These are phyloP conservation scores for Aporophyla lueneburgensis DNA, from an alignment of 2,888 invertebrate genomes.

Conservation along the genomic window DNA sequence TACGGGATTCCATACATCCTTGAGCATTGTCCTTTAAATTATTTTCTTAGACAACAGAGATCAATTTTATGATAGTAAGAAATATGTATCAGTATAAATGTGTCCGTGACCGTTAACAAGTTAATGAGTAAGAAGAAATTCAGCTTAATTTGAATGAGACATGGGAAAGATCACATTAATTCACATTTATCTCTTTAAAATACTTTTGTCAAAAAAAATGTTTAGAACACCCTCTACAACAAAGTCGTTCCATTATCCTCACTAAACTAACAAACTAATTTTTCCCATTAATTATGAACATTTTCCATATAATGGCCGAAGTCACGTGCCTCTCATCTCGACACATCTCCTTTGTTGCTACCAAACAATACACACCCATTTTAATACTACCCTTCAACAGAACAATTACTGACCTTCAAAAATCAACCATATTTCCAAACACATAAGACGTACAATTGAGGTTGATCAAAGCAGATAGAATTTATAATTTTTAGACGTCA, in stretches of 20 bases:
- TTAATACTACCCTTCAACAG: constrained; percentile 27
- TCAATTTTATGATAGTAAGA: too few relatives aligned
- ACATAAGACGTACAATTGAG: constrained; percentile 16
- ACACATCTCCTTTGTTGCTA: constrained; percentile 74
- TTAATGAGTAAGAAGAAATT: not conserved
- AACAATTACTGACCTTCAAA: not conserved
- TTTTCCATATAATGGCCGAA: constrained; percentile 74
- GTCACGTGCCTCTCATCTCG: constrained; percentile 79
- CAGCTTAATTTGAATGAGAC: not conserved
- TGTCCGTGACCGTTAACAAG: too few relatives aligned
- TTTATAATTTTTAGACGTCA: constrained; percentile 66
- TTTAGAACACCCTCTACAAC: not conserved
- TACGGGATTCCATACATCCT: too few relatives aligned
- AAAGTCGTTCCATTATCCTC: constrained; percentile 32
- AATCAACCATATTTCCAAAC: not conserved
- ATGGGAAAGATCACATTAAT: too few relatives aligned
- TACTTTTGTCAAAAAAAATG: not conserved
- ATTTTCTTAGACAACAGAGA: too few relatives aligned
- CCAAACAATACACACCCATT: constrained; percentile 71
- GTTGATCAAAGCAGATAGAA: not conserved
- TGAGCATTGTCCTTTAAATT: too few relatives aligned
- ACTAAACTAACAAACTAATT: constrained; percentile 54
- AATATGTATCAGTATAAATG: too few relatives aligned
- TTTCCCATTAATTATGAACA: constrained; percentile 78
- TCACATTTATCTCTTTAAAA: not conserved